Conservation (phyloP, 2,113 vertebrate genomes). For the Rhea americana region DNA sequence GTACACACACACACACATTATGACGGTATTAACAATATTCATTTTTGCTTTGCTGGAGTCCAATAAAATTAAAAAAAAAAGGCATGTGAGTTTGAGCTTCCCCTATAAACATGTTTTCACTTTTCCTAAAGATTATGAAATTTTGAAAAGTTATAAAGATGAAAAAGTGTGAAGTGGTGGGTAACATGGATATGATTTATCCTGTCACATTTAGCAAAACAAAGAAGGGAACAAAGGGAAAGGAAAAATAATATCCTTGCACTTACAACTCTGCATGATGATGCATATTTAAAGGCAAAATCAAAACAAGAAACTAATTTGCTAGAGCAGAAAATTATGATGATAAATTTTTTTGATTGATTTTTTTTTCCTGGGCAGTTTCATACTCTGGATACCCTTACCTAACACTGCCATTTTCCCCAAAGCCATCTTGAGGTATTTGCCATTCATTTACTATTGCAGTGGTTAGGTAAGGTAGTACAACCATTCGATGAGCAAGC, state of each 20-base stretch:
- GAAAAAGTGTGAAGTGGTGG: background rate
- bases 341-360: background rate
- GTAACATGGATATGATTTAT: background rate
- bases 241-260: background rate
- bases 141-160: background rate
- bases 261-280: background rate
- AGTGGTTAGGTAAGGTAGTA: background rate
- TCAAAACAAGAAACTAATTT: background rate
- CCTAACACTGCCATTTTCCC: background rate
- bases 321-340: background rate
- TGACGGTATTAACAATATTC: background rate
- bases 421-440: background rate
- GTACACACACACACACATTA: too few species aligned
- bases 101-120: background rate
- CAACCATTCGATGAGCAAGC: conserved; percentile 10
- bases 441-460: background rate
- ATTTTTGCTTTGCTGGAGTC: background rate
- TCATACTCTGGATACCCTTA: background rate
- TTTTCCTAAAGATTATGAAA: background rate
- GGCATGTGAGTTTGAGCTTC: background rate
- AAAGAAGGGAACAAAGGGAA: background rate
- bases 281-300: background rate
- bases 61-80: background rate
- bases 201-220: background rate
- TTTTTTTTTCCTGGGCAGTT: background rate